phyloP scores from a whole-genome alignment of 1,140 invertebrate genomes.

The Hypsibius dujardini region DNA sequence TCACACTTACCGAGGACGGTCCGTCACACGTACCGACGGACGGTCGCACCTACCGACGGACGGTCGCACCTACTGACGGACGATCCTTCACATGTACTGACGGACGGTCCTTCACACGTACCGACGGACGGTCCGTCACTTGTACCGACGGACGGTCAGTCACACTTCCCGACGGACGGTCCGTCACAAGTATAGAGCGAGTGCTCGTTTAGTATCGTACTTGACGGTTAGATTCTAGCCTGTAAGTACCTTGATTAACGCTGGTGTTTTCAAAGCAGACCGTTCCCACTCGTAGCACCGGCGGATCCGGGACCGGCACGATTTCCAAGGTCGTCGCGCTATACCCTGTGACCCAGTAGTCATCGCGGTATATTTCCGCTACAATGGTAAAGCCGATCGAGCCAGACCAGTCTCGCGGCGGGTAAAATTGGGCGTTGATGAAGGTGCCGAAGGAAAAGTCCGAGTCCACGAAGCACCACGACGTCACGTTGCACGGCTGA shows the following conservation, averaged over 20 bases:
- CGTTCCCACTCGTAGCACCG: constrained; percentile 4
- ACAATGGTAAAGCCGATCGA: not conserved
- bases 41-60: too few species aligned
- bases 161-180: too few species aligned
- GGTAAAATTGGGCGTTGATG: not conserved
- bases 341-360: constrained; percentile 13
- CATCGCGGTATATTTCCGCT: not conserved
- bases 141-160: too few species aligned
- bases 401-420: constrained; percentile 2
- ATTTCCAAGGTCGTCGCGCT: not conserved
- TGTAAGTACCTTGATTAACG: not conserved
- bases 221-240: too few species aligned
- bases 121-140: too few species aligned
- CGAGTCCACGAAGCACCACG: not conserved
- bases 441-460: constrained; percentile 11
- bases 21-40: too few species aligned
- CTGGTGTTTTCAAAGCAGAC: constrained; percentile 1
- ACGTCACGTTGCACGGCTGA: not conserved
- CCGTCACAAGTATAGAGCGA: too few species aligned
- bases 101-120: too few species aligned
- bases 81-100: too few species aligned
- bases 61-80: too few species aligned
- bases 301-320: constrained; percentile 1
- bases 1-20: too few species aligned
- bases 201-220: too few species aligned